Evolutionary conservation across 1,140 invertebrate genomes (phyloP).

Genomic region (Magallana gigas): DNA sequence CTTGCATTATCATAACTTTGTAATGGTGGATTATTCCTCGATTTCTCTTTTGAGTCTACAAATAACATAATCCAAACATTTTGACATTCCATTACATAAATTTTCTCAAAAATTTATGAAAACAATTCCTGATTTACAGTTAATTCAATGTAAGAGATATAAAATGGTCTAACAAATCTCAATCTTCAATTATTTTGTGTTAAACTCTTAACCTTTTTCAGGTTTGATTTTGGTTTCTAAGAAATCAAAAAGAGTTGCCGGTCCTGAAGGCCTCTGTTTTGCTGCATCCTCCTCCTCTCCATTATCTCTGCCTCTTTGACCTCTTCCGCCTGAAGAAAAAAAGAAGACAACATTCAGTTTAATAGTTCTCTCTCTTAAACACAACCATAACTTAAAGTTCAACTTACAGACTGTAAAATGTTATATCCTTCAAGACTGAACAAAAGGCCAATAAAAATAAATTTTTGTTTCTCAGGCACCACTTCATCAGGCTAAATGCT

Average conservation of each 20-base stretch:
- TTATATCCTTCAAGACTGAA: too few species aligned
- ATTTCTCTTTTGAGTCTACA: not conserved
- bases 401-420: too few species aligned
- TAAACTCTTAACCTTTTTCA: constrained; percentile 69
- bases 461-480: not conserved
- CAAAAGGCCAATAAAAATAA: too few species aligned
- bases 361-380: not conserved
- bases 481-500: not conserved
- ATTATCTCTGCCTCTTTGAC: constrained; percentile 57
- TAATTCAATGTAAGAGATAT: not conserved
- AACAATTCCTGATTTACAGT: not conserved
- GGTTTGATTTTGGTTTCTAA: constrained; percentile 88
- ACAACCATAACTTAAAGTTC: not conserved
- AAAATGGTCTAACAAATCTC: too few species aligned
- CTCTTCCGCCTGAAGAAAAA: constrained; percentile 44
- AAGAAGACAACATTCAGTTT: not conserved
- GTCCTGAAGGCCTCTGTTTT: constrained; percentile 87
- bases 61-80: too few species aligned
- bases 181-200: not conserved
- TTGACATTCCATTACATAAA: not conserved
- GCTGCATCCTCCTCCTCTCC: constrained; percentile 74
- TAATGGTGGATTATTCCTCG: not conserved
- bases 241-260: constrained; percentile 92
- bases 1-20: not conserved
- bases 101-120: not conserved